Evolutionary conservation across 2,888 invertebrate genomes (phyloP), one percentile per base, ranked within the genome.

Genomic region (Campaea margaritaria): DNA sequence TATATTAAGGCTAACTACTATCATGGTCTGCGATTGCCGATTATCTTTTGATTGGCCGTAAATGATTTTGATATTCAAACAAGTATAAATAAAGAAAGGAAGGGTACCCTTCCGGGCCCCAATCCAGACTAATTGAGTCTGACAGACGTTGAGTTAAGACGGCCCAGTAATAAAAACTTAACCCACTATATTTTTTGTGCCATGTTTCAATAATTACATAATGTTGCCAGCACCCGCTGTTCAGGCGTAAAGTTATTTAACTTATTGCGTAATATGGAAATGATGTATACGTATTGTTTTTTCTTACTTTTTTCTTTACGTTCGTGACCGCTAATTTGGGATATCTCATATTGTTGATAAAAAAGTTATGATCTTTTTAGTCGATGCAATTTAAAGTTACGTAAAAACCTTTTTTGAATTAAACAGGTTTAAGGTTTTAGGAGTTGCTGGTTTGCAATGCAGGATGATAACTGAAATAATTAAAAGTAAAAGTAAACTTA

Each of bases 201-300:
- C 69, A 59, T 62, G 71, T 65, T 60, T 46, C 27, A 36, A 42
- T 65, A 65, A 69, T 77, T 73, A 73, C 62, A 68, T 74, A 74
- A 75, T 47, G 51, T 68, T 76, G 75, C 75, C 71, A 74, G 74
- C 76, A 72, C 61, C 69, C 63, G 46, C 46, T 68, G 46, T 51
- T 68, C 67, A 69, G 63, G 72, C 68, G n/a, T n/a, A 63, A 65
- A 72, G 49, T 70, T 74, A 70, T 69, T 65, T 63, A 53, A 62
- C 47, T 56, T 61, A 53, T 70, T 58, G 58, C 67, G 65, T 72
- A 69, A 71, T 68, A 73, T 67, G 67, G 68, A 74, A 74, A 75
- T 74, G 28, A 42, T 15, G 11, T 70, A 65, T 2, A 21, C 21
- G 21, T 21, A 3, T 62, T 61, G 62, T 68, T 62, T 52, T 61